Percentiles rank a stretch among this genome's conserved stretches.
Conservation (phyloP, 2,888 invertebrate genomes). For the Coenonympha arcania region DNA sequence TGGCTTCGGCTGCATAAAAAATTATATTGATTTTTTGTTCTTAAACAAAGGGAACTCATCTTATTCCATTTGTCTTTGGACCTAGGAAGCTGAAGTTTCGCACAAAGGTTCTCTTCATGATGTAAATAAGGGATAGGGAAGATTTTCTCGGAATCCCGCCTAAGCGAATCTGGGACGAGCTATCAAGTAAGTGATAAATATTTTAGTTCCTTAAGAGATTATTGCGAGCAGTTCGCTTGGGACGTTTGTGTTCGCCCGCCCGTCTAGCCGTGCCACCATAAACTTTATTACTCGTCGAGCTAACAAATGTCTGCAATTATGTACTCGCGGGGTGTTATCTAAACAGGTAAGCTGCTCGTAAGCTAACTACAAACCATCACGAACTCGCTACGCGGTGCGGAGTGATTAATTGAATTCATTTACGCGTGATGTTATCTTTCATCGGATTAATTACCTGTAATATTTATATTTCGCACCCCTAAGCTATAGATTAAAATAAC, state of each 20-base stretch:
- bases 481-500: background rate
- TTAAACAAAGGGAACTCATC: too few species aligned
- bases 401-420: constrained; percentile 21
- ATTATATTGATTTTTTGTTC: too few species aligned
- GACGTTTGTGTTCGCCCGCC: background rate
- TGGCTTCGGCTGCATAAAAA: too few species aligned
- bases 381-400: constrained; percentile 11
- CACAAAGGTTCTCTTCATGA: too few species aligned
- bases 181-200: background rate
- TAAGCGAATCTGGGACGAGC: too few species aligned
- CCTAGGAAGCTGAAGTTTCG: too few species aligned
- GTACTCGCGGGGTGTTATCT: constrained; percentile 29
- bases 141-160: too few species aligned
- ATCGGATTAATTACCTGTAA: background rate
- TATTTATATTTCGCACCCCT: background rate
- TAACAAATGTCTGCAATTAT: constrained; percentile 31
- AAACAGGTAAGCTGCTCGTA: constrained; percentile 25
- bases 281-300: constrained; percentile 28
- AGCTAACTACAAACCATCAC: constrained; percentile 21
- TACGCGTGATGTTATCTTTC: constrained; percentile 3
- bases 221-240: background rate
- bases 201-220: background rate
- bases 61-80: too few species aligned
- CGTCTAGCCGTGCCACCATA: constrained; percentile 26
- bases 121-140: too few species aligned